Conservation (phyloP, 2,888 invertebrate species). For the Entomobrya multifasciata region DNA sequence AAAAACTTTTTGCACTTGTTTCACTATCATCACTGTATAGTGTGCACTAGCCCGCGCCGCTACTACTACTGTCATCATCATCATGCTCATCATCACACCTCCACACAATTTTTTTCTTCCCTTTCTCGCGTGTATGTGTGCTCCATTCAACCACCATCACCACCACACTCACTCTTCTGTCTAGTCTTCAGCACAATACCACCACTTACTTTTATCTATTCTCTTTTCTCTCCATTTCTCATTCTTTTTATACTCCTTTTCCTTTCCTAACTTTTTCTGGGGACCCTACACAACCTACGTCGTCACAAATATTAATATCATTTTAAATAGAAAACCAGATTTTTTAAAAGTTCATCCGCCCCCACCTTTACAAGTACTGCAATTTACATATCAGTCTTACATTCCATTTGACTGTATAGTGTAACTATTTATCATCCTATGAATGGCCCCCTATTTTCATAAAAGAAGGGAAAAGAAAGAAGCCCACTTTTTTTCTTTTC, state of each 20-base stretch:
- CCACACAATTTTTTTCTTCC: constrained; percentile 31
- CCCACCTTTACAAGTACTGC: no score
- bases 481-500: background rate
- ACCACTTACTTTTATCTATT: constrained; percentile 39
- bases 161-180: constrained; percentile 48
- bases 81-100: constrained; percentile 44
- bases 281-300: no score
- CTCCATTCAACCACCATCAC: constrained; percentile 19
- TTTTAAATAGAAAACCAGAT: no score
- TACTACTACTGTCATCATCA: background rate
- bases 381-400: no score
- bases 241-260: background rate
- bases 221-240: background rate
- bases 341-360: no score
- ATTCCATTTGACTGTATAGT: background rate
- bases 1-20: constrained; percentile 20
- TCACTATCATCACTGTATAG: constrained; percentile 37
- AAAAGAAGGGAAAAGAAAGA: constrained; percentile 8
- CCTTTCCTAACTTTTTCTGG: background rate
- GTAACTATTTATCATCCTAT: background rate
- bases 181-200: constrained; percentile 33
- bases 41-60: background rate
- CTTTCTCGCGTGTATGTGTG: background rate
- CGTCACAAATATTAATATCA: no score
- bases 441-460: background rate